Conservation (phyloP, 2,113 vertebrate genomes). For the Vicugna pacos region DNA sequence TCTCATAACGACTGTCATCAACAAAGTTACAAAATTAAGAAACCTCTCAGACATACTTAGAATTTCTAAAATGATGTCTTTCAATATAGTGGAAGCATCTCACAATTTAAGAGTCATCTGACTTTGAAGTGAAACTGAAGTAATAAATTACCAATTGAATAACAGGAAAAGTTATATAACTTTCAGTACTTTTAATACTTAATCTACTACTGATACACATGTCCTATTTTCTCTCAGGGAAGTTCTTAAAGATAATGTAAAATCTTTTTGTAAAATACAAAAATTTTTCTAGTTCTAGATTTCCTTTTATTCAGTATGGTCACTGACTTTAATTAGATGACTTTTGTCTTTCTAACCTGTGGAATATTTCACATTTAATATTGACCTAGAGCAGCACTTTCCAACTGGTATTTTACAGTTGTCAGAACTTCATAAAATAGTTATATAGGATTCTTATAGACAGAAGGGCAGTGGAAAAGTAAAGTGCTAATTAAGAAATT, state of each 20-base stretch:
- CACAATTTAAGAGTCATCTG: background rate
- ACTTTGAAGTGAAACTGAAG: background rate
- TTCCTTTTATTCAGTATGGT: background rate
- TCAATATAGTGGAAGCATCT: background rate
- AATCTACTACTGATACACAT: background rate
- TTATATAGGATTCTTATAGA: background rate
- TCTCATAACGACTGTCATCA: background rate
- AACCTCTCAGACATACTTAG: background rate
- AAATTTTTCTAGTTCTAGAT: background rate
- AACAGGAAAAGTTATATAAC: background rate
- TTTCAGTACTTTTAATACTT: background rate
- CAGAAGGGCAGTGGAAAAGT: background rate
- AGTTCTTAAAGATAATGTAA: background rate
- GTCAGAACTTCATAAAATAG: background rate
- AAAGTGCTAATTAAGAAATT: background rate
- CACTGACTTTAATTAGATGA: background rate
- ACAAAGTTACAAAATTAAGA: constrained; percentile 17
- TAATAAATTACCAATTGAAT: background rate
- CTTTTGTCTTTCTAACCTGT: background rate
- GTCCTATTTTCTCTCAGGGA: background rate
- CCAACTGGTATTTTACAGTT: background rate
- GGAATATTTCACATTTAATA: background rate
- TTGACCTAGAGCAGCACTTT: background rate
- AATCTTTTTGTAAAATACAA: background rate
- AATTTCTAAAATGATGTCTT: background rate